A percentile compares a stretch with the other conserved stretches of the same genome.
Conservation (phyloP, 2,888 invertebrate genomes). For the Nasonia oneida region DNA sequence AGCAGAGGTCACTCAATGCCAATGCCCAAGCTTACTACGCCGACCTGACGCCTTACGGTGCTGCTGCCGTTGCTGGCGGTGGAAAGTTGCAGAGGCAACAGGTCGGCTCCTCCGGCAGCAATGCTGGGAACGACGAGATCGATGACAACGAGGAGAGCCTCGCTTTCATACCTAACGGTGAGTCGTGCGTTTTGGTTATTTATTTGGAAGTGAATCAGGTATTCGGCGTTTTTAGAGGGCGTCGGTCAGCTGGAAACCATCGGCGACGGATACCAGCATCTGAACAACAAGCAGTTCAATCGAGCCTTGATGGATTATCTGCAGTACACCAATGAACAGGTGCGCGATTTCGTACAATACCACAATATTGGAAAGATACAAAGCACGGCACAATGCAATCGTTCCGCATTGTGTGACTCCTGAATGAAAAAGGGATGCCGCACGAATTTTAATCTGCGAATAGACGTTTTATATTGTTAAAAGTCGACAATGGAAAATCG, state of each 20-base stretch:
- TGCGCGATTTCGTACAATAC: conserved; percentile 55
- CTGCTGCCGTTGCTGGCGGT: conserved; percentile 66
- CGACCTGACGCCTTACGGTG: conserved; percentile 72
- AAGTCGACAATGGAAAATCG: background rate
- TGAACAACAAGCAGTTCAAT: conserved; percentile 71
- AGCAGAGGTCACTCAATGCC: conserved; percentile 76
- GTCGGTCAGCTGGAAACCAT: conserved; percentile 78
- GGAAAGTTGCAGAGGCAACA: conserved; percentile 68
- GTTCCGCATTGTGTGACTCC: too few relatives aligned
- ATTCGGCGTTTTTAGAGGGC: conserved; percentile 44
- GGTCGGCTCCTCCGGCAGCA: conserved; percentile 60
- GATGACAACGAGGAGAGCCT: conserved; percentile 64
- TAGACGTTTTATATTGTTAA: background rate
- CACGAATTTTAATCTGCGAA: too few relatives aligned
- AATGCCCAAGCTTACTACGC: conserved; percentile 71
- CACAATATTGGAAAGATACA: background rate
- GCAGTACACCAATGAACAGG: conserved; percentile 68
- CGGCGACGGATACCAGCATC: conserved; percentile 77
- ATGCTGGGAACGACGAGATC: conserved; percentile 41
- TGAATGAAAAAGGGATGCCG: too few relatives aligned
- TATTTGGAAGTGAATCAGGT: too few relatives aligned
- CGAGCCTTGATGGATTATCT: conserved; percentile 72
- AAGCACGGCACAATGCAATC: background rate
- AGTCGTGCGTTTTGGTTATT: background rate
- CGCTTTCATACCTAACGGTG: conserved; percentile 59